Evolutionary conservation across 35 echinoderm and acorn worm genomes (phyloP).

Genomic region (Ptychodera flava): DNA sequence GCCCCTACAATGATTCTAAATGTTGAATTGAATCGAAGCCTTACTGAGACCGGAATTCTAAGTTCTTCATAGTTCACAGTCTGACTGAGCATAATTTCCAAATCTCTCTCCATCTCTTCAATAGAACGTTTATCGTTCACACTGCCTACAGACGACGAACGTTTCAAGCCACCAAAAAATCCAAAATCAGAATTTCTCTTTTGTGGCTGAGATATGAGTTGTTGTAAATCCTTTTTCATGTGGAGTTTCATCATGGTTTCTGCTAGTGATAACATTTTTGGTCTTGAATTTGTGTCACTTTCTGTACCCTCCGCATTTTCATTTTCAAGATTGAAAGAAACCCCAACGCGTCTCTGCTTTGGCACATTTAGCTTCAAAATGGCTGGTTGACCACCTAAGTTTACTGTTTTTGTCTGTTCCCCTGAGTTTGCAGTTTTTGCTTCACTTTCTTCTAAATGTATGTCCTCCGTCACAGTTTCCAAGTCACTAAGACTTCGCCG

Average conservation of each 20-base stretch:
- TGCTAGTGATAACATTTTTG: slow-evolving; percentile 16
- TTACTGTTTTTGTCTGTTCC: neutral
- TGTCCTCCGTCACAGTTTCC: neutral
- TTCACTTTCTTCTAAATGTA: neutral
- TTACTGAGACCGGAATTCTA: neutral
- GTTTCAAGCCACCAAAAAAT: neutral
- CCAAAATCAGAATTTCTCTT: no score
- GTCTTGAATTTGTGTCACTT: neutral
- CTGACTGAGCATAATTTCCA: neutral
- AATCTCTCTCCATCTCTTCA: neutral
- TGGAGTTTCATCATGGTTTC: slow-evolving; percentile 12
- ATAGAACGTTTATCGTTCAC: neutral
- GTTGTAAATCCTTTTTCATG: neutral
- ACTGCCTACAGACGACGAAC: neutral
- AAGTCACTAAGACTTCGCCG: neutral
- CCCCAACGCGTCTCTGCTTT: slow-evolving; percentile 4
- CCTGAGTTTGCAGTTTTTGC: neutral
- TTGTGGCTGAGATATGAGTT: neutral
- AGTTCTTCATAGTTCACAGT: neutral
- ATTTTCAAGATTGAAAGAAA: neutral
- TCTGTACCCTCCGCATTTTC: neutral
- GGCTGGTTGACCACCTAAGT: neutral
- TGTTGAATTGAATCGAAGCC: neutral
- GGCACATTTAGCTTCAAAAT: neutral
- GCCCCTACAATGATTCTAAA: neutral